A percentile compares a stretch with the other conserved stretches of the same genome.
Conservation (phyloP, 1,140 invertebrate species). For the Tribolium madens region DNA sequence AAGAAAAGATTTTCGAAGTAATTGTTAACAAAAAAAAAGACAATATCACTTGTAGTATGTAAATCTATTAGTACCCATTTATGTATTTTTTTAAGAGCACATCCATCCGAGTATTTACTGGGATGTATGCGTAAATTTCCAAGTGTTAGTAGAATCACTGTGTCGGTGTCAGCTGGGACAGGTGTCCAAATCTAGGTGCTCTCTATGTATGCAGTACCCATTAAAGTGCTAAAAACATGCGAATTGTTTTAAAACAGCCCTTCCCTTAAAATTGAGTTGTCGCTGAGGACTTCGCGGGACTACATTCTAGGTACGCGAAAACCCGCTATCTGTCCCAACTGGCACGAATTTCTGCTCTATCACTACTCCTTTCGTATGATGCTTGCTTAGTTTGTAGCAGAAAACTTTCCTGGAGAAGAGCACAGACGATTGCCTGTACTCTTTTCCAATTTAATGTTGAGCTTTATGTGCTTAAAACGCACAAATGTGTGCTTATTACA, state of each 20-base stretch:
- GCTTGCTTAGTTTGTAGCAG: conserved; percentile 48
- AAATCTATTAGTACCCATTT: conserved; percentile 4
- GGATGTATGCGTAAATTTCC: conserved; percentile 23
- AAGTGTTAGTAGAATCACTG: conserved; percentile 43
- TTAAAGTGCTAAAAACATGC: conserved; percentile 48
- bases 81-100: conserved; percentile 21
- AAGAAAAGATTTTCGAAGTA: neutral
- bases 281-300: conserved; percentile 48
- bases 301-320: conserved; percentile 57
- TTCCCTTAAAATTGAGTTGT: conserved; percentile 31
- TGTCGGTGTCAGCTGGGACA: conserved; percentile 66
- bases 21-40: conserved; percentile 41
- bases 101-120: neutral
- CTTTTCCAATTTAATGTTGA: conserved; percentile 29
- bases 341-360: conserved; percentile 67
- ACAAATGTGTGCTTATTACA: conserved; percentile 16
- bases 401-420: neutral
- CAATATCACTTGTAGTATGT: conserved; percentile 39
- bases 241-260: conserved; percentile 44
- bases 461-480: conserved; percentile 22
- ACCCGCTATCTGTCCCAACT: conserved; percentile 69
- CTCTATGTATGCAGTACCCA: conserved; percentile 55
- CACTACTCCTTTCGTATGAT: conserved; percentile 48
- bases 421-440: conserved; percentile 7
- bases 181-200: conserved; percentile 59